A percentile compares a stretch with the other conserved stretches of the same genome.
These are phyloP conservation scores for Conistra vaccinii DNA, from an alignment of 2,888 invertebrate species.

Conservation along the genomic window DNA sequence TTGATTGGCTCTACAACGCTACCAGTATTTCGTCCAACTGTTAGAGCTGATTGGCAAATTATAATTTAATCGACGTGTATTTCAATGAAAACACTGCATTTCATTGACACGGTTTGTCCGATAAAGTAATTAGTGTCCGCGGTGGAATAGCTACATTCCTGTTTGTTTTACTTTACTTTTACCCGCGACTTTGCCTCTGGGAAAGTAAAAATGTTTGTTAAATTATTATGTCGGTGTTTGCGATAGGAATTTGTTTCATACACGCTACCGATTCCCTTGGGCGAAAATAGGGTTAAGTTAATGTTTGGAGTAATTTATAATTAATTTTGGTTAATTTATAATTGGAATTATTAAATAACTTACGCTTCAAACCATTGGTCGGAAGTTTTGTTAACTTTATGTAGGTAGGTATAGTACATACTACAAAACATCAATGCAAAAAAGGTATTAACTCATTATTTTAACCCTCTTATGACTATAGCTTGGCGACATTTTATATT, in stretches of 20 bases:
- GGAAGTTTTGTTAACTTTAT: no score
- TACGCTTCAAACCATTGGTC: constrained; percentile 4
- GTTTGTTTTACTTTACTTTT: constrained; percentile 34
- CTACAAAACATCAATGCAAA: no score
- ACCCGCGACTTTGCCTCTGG: constrained; percentile 34
- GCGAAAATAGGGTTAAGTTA: constrained; percentile 28
- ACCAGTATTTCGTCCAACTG: constrained; percentile 74
- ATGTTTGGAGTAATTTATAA: constrained; percentile 37
- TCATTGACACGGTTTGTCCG: constrained; percentile 49
- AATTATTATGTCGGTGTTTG: constrained; percentile 44
- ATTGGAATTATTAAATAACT: constrained; percentile 27
- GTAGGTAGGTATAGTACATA: no score
- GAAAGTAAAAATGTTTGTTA: constrained; percentile 49
- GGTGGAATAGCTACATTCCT: constrained; percentile 45
- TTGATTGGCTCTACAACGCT: constrained; percentile 83
- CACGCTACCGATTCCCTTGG: constrained; percentile 49
- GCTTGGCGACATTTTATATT: no score
- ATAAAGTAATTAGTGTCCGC: constrained; percentile 56
- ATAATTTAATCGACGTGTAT: constrained; percentile 76
- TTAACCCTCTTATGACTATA: no score
- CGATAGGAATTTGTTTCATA: constrained; percentile 44
- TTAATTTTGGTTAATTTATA: constrained; percentile 50
- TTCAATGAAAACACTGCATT: constrained; percentile 70
- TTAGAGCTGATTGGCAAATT: constrained; percentile 79
- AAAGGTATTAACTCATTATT: no score